Evolutionary conservation across 2,888 invertebrate genomes (phyloP).

Genomic region (Drosophila lutescens): DNA sequence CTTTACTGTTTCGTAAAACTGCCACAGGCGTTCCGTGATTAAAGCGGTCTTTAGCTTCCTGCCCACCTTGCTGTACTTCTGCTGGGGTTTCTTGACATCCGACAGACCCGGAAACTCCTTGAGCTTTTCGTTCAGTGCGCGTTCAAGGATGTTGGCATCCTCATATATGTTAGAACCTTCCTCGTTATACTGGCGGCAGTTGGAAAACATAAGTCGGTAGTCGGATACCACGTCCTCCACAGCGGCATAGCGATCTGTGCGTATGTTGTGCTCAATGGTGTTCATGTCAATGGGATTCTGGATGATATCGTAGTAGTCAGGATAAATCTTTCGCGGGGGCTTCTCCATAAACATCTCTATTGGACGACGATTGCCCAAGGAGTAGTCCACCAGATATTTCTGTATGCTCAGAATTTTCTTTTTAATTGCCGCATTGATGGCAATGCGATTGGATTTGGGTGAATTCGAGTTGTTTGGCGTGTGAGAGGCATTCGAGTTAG

Average conservation of each 20-base stretch:
- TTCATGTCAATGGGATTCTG: conserved; percentile 97
- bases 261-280: conserved; percentile 96
- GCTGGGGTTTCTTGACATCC: conserved; percentile 83
- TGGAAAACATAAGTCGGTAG: conserved; percentile 97
- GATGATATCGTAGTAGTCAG: conserved; percentile 97
- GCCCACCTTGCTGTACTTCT: conserved; percentile 76
- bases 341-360: conserved; percentile 98
- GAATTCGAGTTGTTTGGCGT: conserved; percentile 66
- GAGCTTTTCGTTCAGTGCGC: conserved; percentile 92
- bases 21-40: conserved; percentile 90
- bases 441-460: conserved; percentile 81
- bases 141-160: conserved; percentile 95
- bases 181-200: conserved; percentile 98
- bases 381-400: conserved; percentile 89
- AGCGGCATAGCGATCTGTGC: conserved; percentile 91
- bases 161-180: conserved; percentile 97
- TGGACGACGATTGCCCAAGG: conserved; percentile 92
- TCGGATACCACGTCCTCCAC: conserved; percentile 95
- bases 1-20: conserved; percentile 94
- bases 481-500: conserved; percentile 68
- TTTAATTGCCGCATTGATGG: conserved; percentile 85
- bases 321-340: conserved; percentile 96
- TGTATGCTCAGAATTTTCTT: conserved; percentile 93
- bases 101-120: conserved; percentile 89
- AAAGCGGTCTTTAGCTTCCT: conserved; percentile 85